Conservation (phyloP, 2,888 invertebrate species). For the Hecatera dysodea region DNA sequence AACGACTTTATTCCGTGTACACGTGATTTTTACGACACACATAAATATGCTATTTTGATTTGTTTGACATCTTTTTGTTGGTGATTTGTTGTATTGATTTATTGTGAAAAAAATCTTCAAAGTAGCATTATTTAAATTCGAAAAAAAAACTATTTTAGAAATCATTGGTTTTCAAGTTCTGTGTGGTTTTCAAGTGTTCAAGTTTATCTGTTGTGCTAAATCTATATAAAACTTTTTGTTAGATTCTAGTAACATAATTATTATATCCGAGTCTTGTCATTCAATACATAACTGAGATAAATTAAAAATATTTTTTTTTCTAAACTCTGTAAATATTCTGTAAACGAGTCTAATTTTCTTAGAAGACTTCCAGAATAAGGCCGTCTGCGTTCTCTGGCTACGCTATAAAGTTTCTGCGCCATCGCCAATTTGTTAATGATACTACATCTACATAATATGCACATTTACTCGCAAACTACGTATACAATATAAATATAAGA, state of each 20-base stretch:
- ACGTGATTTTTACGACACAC: slow-evolving; percentile 71
- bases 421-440: slow-evolving; percentile 87
- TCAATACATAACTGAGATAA: background rate
- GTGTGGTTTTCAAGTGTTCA: too few species aligned
- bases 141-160: background rate
- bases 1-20: slow-evolving; percentile 75
- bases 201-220: background rate
- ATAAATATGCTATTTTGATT: slow-evolving; percentile 76
- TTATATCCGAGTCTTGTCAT: too few species aligned
- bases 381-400: slow-evolving; percentile 45
- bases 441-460: slow-evolving; percentile 79
- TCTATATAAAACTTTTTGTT: background rate
- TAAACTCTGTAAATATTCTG: too few species aligned
- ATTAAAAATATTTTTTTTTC: too few species aligned
- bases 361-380: slow-evolving; percentile 61
- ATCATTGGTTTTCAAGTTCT: background rate
- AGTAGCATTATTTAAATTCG: background rate
- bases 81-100: slow-evolving; percentile 24
- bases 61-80: slow-evolving; percentile 68
- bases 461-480: slow-evolving; percentile 75
- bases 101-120: slow-evolving; percentile 11
- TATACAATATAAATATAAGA: slow-evolving; percentile 63
- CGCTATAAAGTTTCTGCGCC: slow-evolving; percentile 74
- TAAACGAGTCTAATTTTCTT: background rate
- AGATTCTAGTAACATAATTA: background rate